These are phyloP conservation scores for Lumbricus terrestris DNA, from an alignment of 2,888 invertebrate genomes.

Conservation along the genomic window DNA sequence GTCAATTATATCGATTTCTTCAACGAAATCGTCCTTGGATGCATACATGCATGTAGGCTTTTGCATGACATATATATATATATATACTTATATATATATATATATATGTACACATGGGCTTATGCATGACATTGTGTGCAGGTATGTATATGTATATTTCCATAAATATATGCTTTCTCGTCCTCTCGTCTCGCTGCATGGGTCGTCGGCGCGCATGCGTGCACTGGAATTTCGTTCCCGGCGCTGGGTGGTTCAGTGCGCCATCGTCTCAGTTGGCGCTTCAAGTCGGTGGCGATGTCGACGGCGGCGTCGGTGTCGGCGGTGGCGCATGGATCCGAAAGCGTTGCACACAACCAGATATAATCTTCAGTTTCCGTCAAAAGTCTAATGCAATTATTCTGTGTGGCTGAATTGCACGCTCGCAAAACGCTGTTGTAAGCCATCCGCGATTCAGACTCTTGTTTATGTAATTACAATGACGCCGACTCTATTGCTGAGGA, in stretches of 20 bases:
- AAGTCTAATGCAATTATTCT: not conserved
- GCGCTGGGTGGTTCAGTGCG: not conserved
- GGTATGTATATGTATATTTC: too few species aligned
- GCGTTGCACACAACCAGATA: not conserved
- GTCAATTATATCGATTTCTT: not conserved
- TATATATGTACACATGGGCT: too few species aligned
- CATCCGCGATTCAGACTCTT: not conserved
- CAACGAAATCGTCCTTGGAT: not conserved
- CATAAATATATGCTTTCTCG: not conserved
- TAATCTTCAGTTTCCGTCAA: not conserved
- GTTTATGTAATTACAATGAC: not conserved
- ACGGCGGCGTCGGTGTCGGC: not conserved
- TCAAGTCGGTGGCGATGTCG: not conserved
- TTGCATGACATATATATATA: too few species aligned
- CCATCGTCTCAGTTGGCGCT: constrained; percentile 3
- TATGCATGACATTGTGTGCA: too few species aligned
- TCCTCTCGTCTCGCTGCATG: not conserved
- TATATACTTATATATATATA: too few species aligned
- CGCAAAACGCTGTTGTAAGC: not conserved
- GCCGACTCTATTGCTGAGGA: not conserved
- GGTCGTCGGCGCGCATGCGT: not conserved
- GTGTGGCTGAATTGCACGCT: not conserved
- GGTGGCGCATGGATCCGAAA: constrained; percentile 3
- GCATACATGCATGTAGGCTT: not conserved
- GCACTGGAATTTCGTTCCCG: not conserved